Evolutionary conservation across 2,113 vertebrate species (phyloP).

Genomic region (Brachyhypopomus gauderio): DNA sequence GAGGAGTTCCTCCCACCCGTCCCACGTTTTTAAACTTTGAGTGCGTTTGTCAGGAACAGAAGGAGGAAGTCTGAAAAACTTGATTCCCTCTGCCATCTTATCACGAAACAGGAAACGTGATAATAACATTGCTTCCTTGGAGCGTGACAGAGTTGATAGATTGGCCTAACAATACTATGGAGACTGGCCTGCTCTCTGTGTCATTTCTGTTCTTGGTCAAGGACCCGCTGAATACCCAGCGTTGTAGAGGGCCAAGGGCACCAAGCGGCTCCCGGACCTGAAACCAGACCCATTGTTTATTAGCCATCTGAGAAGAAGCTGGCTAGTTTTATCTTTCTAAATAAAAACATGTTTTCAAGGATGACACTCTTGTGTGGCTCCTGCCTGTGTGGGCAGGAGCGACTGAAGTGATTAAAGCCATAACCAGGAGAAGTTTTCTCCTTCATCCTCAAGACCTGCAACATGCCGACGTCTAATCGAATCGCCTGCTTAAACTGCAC

Average conservation of each 20-base stretch:
- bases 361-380: not conserved
- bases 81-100: constrained; percentile 28
- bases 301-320: constrained; percentile 36
- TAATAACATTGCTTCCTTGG: constrained; percentile 15
- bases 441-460: not conserved
- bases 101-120: constrained; percentile 40
- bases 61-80: constrained; percentile 16
- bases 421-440: not conserved
- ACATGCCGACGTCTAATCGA: too few species aligned
- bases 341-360: constrained; percentile 12
- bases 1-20: too few species aligned
- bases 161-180: constrained; percentile 22
- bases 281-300: constrained; percentile 40
- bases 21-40: not conserved
- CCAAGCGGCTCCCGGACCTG: constrained; percentile 46
- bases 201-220: constrained; percentile 18
- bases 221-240: constrained; percentile 14
- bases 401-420: not conserved
- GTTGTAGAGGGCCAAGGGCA: constrained; percentile 22
- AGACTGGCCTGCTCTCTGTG: not conserved
- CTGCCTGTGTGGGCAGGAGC: not conserved
- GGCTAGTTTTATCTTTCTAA: constrained; percentile 32
- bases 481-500: too few species aligned
- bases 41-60: constrained; percentile 33
- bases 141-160: constrained; percentile 43